phyloP scores from a whole-genome alignment of 37 sponge, comb jelly and placozoan species.

The Axinella damicornis region DNA sequence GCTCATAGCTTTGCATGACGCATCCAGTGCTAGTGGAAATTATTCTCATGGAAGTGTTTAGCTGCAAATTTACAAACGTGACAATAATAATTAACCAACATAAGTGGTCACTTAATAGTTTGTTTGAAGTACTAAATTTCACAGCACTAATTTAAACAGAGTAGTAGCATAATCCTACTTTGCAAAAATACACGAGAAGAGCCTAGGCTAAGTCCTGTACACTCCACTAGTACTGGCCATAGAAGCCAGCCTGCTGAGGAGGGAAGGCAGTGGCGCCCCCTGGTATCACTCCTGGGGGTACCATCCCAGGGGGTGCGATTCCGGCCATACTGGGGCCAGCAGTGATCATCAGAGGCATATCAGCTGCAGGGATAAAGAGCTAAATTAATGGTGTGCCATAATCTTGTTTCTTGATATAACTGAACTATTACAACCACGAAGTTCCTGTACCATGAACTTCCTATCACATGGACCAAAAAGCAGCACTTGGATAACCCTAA shows the following conservation, averaged over 20 bases:
- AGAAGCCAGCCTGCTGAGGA: neutral
- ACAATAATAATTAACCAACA: too few relatives aligned
- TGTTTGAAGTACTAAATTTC: neutral
- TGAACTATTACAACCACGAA: too few relatives aligned
- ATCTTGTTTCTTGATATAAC: too few relatives aligned
- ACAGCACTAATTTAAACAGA: neutral
- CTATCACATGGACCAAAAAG: too few relatives aligned
- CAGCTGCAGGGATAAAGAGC: conserved; percentile 19
- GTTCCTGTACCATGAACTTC: too few relatives aligned
- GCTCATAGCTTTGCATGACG: too few relatives aligned
- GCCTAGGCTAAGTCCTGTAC: conserved; percentile 5
- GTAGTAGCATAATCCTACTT: conserved; percentile 11
- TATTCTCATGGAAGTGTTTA: too few relatives aligned
- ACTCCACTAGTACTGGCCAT: conserved; percentile 1
- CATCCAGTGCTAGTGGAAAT: too few relatives aligned
- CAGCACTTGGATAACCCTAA: too few relatives aligned
- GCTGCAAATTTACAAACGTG: too few relatives aligned
- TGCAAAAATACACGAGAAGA: conserved; percentile 15
- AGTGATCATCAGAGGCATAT: conserved; percentile 93
- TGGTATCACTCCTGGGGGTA: conserved; percentile 32
- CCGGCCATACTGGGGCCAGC: conserved; percentile 80
- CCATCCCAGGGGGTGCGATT: conserved; percentile 26
- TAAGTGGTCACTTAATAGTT: too few relatives aligned
- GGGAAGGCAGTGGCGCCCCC: conserved; percentile 7
- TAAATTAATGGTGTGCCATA: too few relatives aligned